These are phyloP conservation scores for Melieria picta DNA, from an alignment of 2,888 invertebrate genomes.

Conservation along the genomic window DNA sequence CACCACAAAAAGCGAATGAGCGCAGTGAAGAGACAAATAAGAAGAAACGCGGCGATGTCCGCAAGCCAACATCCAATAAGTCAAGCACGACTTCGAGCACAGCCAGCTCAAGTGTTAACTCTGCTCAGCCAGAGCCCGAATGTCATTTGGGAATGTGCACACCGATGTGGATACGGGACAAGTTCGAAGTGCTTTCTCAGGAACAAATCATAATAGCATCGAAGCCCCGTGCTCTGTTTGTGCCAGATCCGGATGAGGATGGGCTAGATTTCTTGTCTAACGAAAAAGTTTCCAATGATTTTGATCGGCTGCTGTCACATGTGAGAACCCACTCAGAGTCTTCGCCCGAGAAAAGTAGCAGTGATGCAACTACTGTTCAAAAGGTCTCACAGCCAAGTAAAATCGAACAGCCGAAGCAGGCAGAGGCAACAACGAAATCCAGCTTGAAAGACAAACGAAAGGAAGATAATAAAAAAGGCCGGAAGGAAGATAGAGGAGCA, in stretches of 20 bases:
- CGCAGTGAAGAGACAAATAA: neutral
- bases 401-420: slow-evolving; percentile 21
- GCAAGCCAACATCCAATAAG: slow-evolving; percentile 29
- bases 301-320: slow-evolving; percentile 43
- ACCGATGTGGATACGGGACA: slow-evolving; percentile 42
- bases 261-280: slow-evolving; percentile 28
- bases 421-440: slow-evolving; percentile 40
- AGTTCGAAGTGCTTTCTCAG: slow-evolving; percentile 23
- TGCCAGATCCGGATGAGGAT: slow-evolving; percentile 40
- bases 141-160: slow-evolving; percentile 44
- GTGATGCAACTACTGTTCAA: neutral
- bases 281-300: slow-evolving; percentile 38
- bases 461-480: neutral
- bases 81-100: slow-evolving; percentile 15
- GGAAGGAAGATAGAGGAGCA: neutral
- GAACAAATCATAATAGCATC: slow-evolving; percentile 24
- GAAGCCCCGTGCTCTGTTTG: slow-evolving; percentile 40
- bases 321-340: slow-evolving; percentile 20
- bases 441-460: slow-evolving; percentile 34
- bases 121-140: slow-evolving; percentile 33
- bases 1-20: slow-evolving; percentile 9
- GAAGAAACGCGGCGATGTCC: neutral
- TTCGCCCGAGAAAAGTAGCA: neutral
- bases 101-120: slow-evolving; percentile 9
- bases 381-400: slow-evolving; percentile 2